Evolutionary conservation across 1,140 invertebrate species (phyloP), one percentile per base, ranked within the genome.

Genomic region (Drosophila repletoides): DNA sequence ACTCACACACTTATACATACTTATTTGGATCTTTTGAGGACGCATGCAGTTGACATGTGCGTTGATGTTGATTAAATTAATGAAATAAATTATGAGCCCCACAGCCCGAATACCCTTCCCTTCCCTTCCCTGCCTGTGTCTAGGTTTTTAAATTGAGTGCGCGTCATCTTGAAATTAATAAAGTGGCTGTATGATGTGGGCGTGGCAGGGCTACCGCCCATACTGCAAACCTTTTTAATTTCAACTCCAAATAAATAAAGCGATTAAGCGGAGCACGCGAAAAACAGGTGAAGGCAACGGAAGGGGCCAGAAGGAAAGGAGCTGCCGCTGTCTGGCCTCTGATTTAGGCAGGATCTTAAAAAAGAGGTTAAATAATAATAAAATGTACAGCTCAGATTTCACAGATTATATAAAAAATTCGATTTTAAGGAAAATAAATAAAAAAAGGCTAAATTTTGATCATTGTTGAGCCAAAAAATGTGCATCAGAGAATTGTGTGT

Each of bases 31-130:
- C n/a, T 43, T 72, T 55, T 72, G 40, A 72, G 76, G 55, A 46
- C 63, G 59, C 56, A 65, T 83, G 81, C 72, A 86, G 76, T 80
- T 87, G 81, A 86, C 80, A 86, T 81, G 80, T 86, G 81, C 81
- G 71, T 58, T 66, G 70, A 83, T 65, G 79, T 87, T 86, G 81
- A 86, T 86, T 86, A 86, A 86, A 86, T 86, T 87, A 86, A 86
- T 86, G 80, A 87, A 86, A 86, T 86, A 86, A 86, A 86, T 86
- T 86, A 86, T 86, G 80, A 86, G 76, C 67, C n/a, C n/a, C n/a
- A n/a, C n/a, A 76, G 80, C 76, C 59, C 72, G 43, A 53, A 4
- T 5, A 1, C 36, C 15, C 14, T n/a, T 9, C 0, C 9, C 0
- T 17, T 17, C 34, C 4, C 0, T 12, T 1, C 29, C 29, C 29